Base-by-base conservation (phyloP, 2,888 invertebrate genomes). In the Caenorhabditis angaria region DNA sequence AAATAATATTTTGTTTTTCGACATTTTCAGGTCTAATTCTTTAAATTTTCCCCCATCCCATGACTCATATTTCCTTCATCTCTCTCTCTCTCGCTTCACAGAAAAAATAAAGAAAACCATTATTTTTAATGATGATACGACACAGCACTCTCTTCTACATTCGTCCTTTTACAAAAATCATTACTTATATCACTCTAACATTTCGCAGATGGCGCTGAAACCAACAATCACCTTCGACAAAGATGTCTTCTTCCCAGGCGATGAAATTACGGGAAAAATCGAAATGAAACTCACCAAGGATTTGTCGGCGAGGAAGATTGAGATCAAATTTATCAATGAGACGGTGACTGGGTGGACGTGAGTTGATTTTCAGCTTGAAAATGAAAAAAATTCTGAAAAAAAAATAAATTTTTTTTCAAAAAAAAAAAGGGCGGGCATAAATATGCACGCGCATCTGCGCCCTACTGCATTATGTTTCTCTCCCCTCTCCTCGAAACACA, bases 211-310 rank as follows among this genome's bases (percentile, higher is more conserved):
- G 3, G 25, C 20, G 27, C 32, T 53, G 14, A 41, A 41, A 12
- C 69, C 69, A 18, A 27, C 35, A 35, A 61, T 70, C 48, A 53
- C 56, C 27, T 70, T 70, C 54, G 61, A 58, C 35, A 65, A 65
- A 14, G 54, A 53, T 0, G 14, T 61, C 35, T 70, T 51, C 47
- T 47, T 57, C 5, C 61, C 70, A 2, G 70, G 70, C 12, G 61
- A 70, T 18, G 70, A 70, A 29, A 57, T 70, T 10, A 61, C 48
- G n/a, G 70, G 70, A 27, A 29, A 54, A 35, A 64, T 48, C 24
- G 47, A 27, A 48, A 4, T 70, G 28, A 47, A 56, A 1, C 57
- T 61, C 0, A 41, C 35, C 0, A 70, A 70, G 22, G 57, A 70
- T 24, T 12, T 57, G 53, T 57, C 57, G 22, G 70, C 58, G 5